Base-by-base conservation (phyloP, 2,797 vertebrate species). In the Pogonophryne albipinna region DNA sequence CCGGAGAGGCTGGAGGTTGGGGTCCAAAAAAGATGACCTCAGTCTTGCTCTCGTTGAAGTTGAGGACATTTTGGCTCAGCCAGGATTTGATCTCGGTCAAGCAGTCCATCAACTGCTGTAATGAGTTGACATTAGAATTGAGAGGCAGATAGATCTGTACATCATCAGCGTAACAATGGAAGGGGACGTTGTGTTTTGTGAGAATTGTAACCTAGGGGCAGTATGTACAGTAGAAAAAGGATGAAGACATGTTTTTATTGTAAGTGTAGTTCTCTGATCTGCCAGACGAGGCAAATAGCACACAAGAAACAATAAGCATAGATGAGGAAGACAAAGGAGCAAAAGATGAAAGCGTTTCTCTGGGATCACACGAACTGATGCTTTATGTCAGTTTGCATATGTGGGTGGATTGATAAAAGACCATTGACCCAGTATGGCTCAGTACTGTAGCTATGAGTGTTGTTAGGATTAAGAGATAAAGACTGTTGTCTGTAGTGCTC, bases 211-310 rank as follows among this genome's bases (percentile, higher is more conserved):
- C 23, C 23, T 23, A 23, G 23, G 23, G 23, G 23, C 23, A 23
- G 23, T 23, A 2, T 23, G 23, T 23, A 23, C 23, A 23, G 23
- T 23, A 23, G 23, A 23, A 23, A 23, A 23, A 23, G 23, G 23
- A 23, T 23, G 23, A 27, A 27, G 58, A 58, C 1, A 44, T 1
- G 2, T 16, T 31, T 42, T 3, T 41, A 47, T 38, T 42, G 2
- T 1, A 74, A 9, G 3, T 50, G 82, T 47, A 88, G 53, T 82
- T 83, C 45, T 67, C 1, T 0, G 6, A 47, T 67, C 16, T 27
- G 60, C 89, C 90, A 89, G 66, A 83, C 6, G 86, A 79, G 76
- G 86, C 77, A n/a, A 87, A 79, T 55, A 85, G 42, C 31, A 63
- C 19, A 67, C 45, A 44, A 82, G 47, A 73, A 74, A 82, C 2